phyloP scores from a whole-genome alignment of 2,797 vertebrate genomes.

The Pelobates cultripes region DNA sequence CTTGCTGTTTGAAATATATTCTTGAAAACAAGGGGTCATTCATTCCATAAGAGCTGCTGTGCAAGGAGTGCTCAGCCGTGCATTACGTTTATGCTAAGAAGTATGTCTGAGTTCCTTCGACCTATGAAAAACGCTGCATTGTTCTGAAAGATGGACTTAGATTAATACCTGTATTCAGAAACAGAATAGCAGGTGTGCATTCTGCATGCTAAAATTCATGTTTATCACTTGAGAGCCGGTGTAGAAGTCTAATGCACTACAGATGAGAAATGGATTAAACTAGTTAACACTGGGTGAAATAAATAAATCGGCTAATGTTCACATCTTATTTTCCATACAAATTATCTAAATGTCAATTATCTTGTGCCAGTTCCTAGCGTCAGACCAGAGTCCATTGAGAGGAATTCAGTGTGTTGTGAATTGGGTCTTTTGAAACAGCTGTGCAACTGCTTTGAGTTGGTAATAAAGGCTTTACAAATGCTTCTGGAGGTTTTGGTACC shows the following conservation, averaged over 20 bases:
- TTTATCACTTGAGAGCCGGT: background rate
- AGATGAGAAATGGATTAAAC: too few species aligned
- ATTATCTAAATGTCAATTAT: too few species aligned
- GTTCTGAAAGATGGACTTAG: conserved; percentile 10
- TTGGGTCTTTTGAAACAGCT: too few species aligned
- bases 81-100: conserved; percentile 47
- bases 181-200: background rate
- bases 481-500: too few species aligned
- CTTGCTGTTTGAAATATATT: conserved; percentile 53
- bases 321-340: too few species aligned
- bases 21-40: conserved; percentile 52
- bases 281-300: too few species aligned
- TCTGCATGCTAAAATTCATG: background rate
- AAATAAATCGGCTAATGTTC: too few species aligned
- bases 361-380: too few species aligned
- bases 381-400: too few species aligned
- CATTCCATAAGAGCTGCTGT: conserved; percentile 44
- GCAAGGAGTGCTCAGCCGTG: conserved; percentile 49
- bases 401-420: too few species aligned
- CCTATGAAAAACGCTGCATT: conserved; percentile 18
- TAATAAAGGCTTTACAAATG: too few species aligned
- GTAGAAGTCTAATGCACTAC: background rate
- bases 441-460: too few species aligned
- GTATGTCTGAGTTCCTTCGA: conserved; percentile 19
- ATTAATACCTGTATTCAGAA: background rate